Conservation (phyloP, 2,888 invertebrate genomes). For the Amphimallon solstitiale region DNA sequence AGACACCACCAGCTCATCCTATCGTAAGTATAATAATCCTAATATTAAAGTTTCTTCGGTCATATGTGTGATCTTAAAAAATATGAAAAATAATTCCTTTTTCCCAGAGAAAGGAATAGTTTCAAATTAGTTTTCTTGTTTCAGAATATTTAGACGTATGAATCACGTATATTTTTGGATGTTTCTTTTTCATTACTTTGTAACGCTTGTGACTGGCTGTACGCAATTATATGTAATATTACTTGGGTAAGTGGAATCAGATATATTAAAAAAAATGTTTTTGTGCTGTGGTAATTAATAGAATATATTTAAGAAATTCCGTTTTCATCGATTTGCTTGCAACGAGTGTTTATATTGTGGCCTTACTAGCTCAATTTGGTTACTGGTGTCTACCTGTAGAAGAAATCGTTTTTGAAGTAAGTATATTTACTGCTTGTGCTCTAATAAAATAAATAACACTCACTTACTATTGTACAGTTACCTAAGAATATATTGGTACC, state of each 20-base stretch:
- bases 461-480: too few species aligned
- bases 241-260: constrained; percentile 3
- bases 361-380: constrained; percentile 24
- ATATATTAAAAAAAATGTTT: too few species aligned
- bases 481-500: too few species aligned
- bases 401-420: constrained; percentile 33
- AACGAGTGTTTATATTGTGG: neutral
- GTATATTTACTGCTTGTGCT: too few species aligned
- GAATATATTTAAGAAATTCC: constrained; percentile 1
- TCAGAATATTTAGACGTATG: constrained; percentile 23
- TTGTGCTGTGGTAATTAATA: neutral
- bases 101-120: too few species aligned
- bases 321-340: neutral
- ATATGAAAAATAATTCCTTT: too few species aligned
- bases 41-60: too few species aligned
- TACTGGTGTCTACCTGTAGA: constrained; percentile 26
- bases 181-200: constrained; percentile 32
- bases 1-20: constrained; percentile 22
- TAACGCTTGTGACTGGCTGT: constrained; percentile 27
- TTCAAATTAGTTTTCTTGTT: neutral
- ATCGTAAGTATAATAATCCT: constrained; percentile 23
- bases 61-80: too few species aligned
- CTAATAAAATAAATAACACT: too few species aligned
- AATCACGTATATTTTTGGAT: constrained; percentile 20
- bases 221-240: constrained; percentile 29